Base-by-base conservation (phyloP, 2,888 invertebrate species). In the Hymenopus coronatus region DNA sequence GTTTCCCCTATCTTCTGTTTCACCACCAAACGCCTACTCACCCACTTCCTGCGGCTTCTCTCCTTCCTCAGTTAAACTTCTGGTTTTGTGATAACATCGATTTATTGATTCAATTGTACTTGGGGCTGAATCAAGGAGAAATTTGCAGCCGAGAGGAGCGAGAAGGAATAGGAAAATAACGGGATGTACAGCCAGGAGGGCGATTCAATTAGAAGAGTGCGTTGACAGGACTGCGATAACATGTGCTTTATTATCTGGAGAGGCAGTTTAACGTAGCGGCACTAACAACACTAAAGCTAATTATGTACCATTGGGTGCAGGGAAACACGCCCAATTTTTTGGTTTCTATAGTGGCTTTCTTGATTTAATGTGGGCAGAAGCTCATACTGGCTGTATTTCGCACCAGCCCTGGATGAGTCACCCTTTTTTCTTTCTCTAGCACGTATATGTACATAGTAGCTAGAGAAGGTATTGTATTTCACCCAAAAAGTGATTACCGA, bases 101-200 rank as follows among this genome's bases (percentile, higher is more conserved):
- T 87, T 82, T 87, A 87, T 87, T n/a, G 82, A 82, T 87, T 87
- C n/a, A 33, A 87, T 87, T 87, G 27, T n/a, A 70, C 87, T 86
- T 20, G 28, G 30, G 12, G 25, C 70, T 27, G 82, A 82, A 87
- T 33, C 87, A 82, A 82, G 82, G 82, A 33, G 82, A 87, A 87
- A 82, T 87, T 81, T 82, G 82, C 54, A 40, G 40, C 40, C 40
- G 12, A 40, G 12, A 40, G 20, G 54, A 70, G 25, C 15, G 20
- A 20, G 54, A 70, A 70, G 54, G 54, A 70, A 70, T 70, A 70
- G 54, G 54, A 70, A 70, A 70, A 70, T 70, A 70, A 70, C 54
- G 25, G 54, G 54, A 70, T 70, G 25, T 70, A 70, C 54, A 70
- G 54, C 54, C 54, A 70, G 54, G 20, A 70, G 54, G 54, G 54